Evolutionary conservation across 2,113 vertebrate species (phyloP).

Genomic region (Hemicordylus capensis): DNA sequence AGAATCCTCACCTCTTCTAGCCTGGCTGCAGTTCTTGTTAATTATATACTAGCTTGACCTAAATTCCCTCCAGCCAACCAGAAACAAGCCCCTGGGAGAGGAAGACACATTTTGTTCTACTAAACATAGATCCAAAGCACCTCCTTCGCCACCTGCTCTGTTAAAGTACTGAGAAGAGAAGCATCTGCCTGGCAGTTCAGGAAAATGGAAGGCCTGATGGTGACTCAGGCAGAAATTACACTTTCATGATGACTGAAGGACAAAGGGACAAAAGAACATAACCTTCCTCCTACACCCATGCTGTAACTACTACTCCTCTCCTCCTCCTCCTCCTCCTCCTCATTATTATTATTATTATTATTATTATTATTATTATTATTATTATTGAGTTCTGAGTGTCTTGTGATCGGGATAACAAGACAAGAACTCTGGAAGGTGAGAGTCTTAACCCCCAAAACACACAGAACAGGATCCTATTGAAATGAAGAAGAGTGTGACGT

Average conservation of each 20-base stretch:
- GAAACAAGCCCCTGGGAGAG: neutral
- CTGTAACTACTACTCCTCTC: too few species aligned
- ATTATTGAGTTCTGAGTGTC: neutral
- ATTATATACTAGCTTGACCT: neutral
- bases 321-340: too few species aligned
- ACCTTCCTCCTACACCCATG: neutral
- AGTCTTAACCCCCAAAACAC: constrained; percentile 3
- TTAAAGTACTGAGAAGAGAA: neutral
- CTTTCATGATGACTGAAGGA: neutral
- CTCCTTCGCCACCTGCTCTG: neutral
- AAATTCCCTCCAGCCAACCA: neutral
- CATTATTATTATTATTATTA: too few species aligned
- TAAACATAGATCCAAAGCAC: fast-evolving
- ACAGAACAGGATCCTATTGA: constrained; percentile 40
- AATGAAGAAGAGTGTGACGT: constrained; percentile 51
- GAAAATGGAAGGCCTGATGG: neutral
- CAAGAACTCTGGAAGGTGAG: neutral
- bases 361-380: neutral
- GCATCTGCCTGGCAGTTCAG: neutral
- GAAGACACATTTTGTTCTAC: neutral
- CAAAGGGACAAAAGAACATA: neutral
- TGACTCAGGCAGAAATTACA: neutral
- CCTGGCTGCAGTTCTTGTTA: neutral
- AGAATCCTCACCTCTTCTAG: neutral
- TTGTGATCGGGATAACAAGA: neutral